phyloP scores from a whole-genome alignment of 1,140 invertebrate species.

The Cheumatopsyche charites region DNA sequence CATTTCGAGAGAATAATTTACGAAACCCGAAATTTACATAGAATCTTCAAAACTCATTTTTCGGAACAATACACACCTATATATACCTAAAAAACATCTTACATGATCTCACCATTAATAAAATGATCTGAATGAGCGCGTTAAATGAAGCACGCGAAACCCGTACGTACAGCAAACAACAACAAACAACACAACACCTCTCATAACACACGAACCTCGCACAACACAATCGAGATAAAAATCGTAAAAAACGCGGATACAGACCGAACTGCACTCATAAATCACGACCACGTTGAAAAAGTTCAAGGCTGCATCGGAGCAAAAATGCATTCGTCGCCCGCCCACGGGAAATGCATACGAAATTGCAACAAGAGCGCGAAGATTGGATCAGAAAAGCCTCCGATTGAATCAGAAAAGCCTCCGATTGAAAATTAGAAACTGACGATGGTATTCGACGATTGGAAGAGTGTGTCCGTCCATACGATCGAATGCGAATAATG shows the following conservation, averaged over 20 bases:
- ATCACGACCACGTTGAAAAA: not conserved
- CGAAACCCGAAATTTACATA: no score
- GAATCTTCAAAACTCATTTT: no score
- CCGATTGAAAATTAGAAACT: not conserved
- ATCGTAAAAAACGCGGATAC: not conserved
- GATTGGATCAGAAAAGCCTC: not conserved
- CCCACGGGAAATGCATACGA: not conserved
- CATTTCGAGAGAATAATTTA: no score
- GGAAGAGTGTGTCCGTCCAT: not conserved
- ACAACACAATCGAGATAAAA: no score
- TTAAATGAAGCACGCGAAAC: no score
- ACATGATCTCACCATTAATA: no score
- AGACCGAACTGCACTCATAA: not conserved
- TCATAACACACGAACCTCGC: no score
- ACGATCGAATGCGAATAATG: not conserved
- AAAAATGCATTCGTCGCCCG: conserved; percentile 1
- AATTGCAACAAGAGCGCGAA: not conserved
- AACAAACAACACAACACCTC: no score
- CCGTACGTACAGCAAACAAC: no score
- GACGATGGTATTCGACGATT: not conserved
- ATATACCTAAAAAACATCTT: no score
- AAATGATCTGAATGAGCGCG: no score
- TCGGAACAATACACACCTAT: no score
- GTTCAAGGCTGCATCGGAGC: not conserved
- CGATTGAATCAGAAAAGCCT: not conserved